These are phyloP conservation scores for Stomorhina lunata DNA, from an alignment of 2,888 invertebrate genomes.

Conservation along the genomic window DNA sequence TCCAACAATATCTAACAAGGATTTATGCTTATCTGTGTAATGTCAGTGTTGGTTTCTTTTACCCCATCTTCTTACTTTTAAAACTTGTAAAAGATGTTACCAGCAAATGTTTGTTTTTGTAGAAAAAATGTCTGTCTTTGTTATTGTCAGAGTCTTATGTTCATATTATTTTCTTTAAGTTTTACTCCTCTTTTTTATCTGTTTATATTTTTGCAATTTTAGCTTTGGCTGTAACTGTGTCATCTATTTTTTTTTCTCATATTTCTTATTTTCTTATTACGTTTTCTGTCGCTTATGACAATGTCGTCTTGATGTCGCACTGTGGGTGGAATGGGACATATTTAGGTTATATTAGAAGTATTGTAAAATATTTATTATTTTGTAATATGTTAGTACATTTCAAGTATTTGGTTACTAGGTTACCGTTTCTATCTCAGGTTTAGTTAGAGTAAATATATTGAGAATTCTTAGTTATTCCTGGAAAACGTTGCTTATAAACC, in stretches of 20 bases:
- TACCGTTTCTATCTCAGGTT: too few relatives aligned
- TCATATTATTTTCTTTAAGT: slow-evolving; percentile 34
- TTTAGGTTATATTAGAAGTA: not conserved
- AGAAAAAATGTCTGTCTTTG: not conserved
- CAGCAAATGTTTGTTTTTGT: slow-evolving; percentile 23
- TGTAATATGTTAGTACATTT: too few relatives aligned
- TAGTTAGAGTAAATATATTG: too few relatives aligned
- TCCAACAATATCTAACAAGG: slow-evolving; percentile 48
- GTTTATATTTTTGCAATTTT: slow-evolving; percentile 27
- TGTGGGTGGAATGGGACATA: not conserved
- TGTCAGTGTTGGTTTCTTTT: slow-evolving; percentile 55
- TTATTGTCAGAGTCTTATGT: slow-evolving; percentile 4
- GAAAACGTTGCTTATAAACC: too few relatives aligned
- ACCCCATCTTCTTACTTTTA: too few relatives aligned
- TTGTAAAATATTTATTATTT: not conserved
- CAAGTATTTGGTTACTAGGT: too few relatives aligned
- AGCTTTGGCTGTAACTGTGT: slow-evolving; percentile 50
- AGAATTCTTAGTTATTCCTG: too few relatives aligned
- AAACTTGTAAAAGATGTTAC: slow-evolving; percentile 1
- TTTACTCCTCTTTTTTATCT: slow-evolving; percentile 46
- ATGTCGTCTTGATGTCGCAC: slow-evolving; percentile 28
- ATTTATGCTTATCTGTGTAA: slow-evolving; percentile 67
- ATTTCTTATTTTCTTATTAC: not conserved
- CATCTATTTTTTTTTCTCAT: slow-evolving; percentile 14
- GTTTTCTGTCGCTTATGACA: slow-evolving; percentile 21